phyloP scores from a whole-genome alignment of 2,797 vertebrate genomes.

The Echeneis naucrates region DNA sequence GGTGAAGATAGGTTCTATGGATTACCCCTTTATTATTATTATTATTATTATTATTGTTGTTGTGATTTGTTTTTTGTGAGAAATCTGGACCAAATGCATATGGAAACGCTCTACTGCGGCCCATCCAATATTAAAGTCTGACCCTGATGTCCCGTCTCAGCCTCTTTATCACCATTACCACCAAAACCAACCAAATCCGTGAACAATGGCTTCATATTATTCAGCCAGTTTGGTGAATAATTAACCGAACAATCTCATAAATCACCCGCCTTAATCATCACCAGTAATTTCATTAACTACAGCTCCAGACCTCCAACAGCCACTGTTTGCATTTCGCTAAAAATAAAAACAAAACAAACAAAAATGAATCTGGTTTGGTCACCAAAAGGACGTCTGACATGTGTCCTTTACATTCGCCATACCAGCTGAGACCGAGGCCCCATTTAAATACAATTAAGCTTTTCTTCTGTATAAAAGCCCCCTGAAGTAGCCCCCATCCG shows the following conservation, averaged over 20 bases:
- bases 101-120: not conserved
- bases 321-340: not conserved
- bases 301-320: not conserved
- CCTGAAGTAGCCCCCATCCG: slow-evolving; percentile 37
- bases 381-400: too few species aligned
- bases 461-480: slow-evolving; percentile 59
- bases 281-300: not conserved
- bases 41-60: too few species aligned
- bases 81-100: not conserved
- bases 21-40: not conserved
- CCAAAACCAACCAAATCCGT: not conserved
- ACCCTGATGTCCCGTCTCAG: not conserved
- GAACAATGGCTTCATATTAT: not conserved
- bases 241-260: not conserved
- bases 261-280: not conserved
- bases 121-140: not conserved
- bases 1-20: not conserved
- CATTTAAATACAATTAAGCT: slow-evolving; percentile 59
- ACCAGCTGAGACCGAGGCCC: slow-evolving; percentile 12
- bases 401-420: not conserved
- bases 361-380: too few species aligned
- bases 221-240: not conserved
- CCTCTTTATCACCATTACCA: not conserved
- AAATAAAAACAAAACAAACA: too few species aligned
- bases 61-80: too few species aligned